Percentiles rank a stretch among this genome's conserved stretches.
These are phyloP conservation scores for Ptychobarbus kaznakovi DNA, from an alignment of 2,797 vertebrate species.

Conservation along the genomic window DNA sequence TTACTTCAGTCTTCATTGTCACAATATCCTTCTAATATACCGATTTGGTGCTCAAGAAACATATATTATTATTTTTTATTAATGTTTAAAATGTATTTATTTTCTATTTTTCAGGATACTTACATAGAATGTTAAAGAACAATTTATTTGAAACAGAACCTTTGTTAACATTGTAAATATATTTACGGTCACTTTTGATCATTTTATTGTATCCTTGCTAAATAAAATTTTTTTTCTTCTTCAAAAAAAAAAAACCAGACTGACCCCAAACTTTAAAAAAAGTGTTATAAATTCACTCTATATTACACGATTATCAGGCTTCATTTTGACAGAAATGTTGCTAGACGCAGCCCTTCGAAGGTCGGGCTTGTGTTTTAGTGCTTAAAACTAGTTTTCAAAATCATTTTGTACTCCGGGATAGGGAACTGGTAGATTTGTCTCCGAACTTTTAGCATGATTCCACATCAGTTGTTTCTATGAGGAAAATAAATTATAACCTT, in stretches of 20 bases:
- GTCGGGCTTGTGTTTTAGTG: background rate
- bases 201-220: background rate
- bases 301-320: background rate
- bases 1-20: background rate
- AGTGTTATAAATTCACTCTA: background rate
- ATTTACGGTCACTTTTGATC: background rate
- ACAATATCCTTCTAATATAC: background rate
- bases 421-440: background rate
- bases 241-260: background rate
- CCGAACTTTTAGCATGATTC: background rate
- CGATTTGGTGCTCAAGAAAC: background rate
- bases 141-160: background rate
- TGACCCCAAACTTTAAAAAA: constrained; percentile 9
- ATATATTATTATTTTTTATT: no score
- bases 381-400: background rate
- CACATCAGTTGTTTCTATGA: background rate
- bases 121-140: background rate
- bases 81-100: background rate
- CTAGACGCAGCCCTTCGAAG: background rate
- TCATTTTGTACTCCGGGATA: background rate
- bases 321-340: background rate
- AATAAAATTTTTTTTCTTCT: background rate
- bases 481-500: background rate
- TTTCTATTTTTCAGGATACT: background rate
- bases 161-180: background rate